Base-by-base conservation (phyloP, 2,113 vertebrate species). In the Taxidea taxus region DNA sequence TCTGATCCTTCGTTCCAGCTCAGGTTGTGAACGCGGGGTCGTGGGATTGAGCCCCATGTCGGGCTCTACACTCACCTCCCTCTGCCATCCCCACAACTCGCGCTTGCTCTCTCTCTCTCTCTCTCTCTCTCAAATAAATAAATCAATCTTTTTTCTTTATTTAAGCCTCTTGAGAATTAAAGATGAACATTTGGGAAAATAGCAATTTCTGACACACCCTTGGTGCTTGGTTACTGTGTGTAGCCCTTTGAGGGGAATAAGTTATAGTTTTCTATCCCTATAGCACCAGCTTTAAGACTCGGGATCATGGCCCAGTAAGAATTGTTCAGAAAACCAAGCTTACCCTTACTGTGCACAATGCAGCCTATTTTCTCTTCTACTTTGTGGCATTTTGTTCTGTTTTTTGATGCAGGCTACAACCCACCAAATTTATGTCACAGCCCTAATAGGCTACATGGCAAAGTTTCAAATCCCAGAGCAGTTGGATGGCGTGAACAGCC, bases 401-500 rank as follows among this genome's bases (percentile, higher is more conserved):
- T 54, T 74, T 23, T 90, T 60, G 20, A 4, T 58, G 14, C 9
- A 56, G 42, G 27, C 77, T 78, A 47, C 29, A 75, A 20, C 21
- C 15, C 16, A 56, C 82, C 39, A 37, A 44, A 44, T 44, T 39
- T 47, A 81, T 51, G 18, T 86, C 78, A 80, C 47, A 37, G 44
- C 56, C 18, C 56, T 39, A 47, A 29, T 7, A 21, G 31, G 3
- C 23, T 66, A 70, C 9, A 37, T 44, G 74, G 78, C 66, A 34
- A 42, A 44, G 20, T 96, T 49, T 87, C 60, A 18, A 72, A 62
- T 56, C 75, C 37, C 47, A 83, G 66, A 56, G 27, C 47, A 25
- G 39, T 25, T 0, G 25, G 60, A 11, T 20, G 47, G 18, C 8
- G 6, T 1, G 3, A 29, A 31, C 4, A 1, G 62, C 11, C 12